Conservation (phyloP, 92 coral and sea anemone species). For the Heliopora coerulea region DNA sequence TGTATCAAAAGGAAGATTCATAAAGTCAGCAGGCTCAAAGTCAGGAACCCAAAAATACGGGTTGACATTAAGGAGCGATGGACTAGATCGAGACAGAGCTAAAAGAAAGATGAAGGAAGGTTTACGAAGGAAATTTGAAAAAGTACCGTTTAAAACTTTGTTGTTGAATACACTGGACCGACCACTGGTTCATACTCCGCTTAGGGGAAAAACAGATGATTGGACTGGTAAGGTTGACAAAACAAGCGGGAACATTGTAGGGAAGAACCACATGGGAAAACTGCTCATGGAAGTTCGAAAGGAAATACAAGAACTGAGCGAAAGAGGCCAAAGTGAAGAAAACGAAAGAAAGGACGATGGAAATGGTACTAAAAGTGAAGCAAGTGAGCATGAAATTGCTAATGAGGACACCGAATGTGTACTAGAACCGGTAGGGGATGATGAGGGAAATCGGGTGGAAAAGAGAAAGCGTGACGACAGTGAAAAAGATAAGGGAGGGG, state of each 20-base stretch:
- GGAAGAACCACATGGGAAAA: constrained; percentile 78
- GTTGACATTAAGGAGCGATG: constrained; percentile 61
- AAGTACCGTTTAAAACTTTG: constrained; percentile 63
- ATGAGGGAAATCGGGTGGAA: neutral
- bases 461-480: constrained; percentile 20
- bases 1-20: constrained; percentile 60
- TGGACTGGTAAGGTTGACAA: constrained; percentile 87
- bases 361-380: neutral
- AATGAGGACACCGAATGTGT: neutral
- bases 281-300: constrained; percentile 81
- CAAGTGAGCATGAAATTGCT: neutral
- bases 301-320: constrained; percentile 36
- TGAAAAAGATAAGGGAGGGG: neutral
- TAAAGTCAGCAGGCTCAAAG: constrained; percentile 87
- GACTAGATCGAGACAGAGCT: constrained; percentile 75
- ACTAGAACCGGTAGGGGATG: constrained; percentile 5
- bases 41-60: constrained; percentile 64
- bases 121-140: constrained; percentile 57
- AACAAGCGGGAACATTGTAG: constrained; percentile 65
- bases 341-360: neutral
- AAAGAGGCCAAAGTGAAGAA: neutral
- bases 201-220: constrained; percentile 70
- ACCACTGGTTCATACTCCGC: constrained; percentile 70
- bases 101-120: constrained; percentile 72
- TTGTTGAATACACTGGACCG: constrained; percentile 60